Base-by-base conservation (phyloP, 2,797 vertebrate genomes). In the Argentina silus region DNA sequence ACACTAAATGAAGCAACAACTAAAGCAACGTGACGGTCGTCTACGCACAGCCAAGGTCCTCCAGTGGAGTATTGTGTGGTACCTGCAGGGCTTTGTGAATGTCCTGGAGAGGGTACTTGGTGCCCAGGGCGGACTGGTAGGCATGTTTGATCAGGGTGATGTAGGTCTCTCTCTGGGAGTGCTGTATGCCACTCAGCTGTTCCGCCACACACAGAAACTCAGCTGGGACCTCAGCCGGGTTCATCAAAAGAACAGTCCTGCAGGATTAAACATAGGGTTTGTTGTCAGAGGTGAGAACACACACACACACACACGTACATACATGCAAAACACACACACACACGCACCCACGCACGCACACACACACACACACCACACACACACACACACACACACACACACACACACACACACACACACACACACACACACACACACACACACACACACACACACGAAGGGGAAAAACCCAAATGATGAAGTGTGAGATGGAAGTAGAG, bases 211-310 rank as follows among this genome's bases (percentile, higher is more conserved):
- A 90, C 0, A 97, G 90, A 76, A 98, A 98, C 81, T 97, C 95
- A 0, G 88, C 81, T 3, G 96, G 96, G 21, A 99, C 94, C 82
- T 99, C 97, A 0, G 90, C 82, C 0, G 93, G 93, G 87, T 98
- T 98, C 92, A 99, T 93, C 89, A 99, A 84, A 69, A 99, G 89
- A 79, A 98, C 97, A 0, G 97, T 99, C 84, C 97, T 98, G 85
- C 51, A 75, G 67, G 65, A 8, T 47, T 0, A 5, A 14, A 23
- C 8, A 8, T 6, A 62, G 44, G 45, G n/a, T 61, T 61, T 23
- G 50, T 3, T 0, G 47, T 85, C 56, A 85, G 48, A 63, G 7
- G 59, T 61, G 21, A 27, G 23, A 19, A 7, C 56, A 5, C 21
- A 60, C 6, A 10, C 66, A 6, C 4, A 2, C 21, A 14, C 12